phyloP scores from a whole-genome alignment of 2,113 vertebrate species.

The Antigone vipio region DNA sequence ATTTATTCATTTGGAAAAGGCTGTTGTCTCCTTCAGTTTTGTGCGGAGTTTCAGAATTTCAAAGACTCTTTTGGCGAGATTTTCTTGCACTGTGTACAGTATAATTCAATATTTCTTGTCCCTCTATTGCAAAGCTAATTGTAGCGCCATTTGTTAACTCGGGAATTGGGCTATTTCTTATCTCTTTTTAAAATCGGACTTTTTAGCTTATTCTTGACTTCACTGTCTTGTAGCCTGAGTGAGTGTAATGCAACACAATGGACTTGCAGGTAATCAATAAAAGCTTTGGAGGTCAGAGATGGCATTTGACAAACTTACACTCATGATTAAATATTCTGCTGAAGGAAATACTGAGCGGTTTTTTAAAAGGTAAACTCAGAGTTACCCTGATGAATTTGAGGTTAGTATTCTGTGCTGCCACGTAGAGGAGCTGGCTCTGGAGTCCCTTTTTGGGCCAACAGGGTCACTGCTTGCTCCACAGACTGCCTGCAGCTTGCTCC shows the following conservation, averaged over 20 bases:
- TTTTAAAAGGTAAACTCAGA: conserved; percentile 28
- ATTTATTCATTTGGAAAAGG: conserved; percentile 21
- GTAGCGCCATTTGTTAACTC: background rate
- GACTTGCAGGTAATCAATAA: conserved; percentile 64
- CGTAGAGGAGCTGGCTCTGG: background rate
- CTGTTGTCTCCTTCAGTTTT: background rate
- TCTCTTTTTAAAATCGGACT: conserved; percentile 5
- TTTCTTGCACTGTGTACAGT: background rate
- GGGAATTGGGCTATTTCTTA: conserved; percentile 20
- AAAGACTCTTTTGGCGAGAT: background rate
- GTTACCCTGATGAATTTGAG: conserved; percentile 3
- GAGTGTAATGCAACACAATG: conserved; percentile 64
- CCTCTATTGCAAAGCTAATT: background rate
- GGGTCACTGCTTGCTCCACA: background rate
- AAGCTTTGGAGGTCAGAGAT: conserved; percentile 67
- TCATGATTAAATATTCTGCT: conserved; percentile 64
- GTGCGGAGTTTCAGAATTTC: conserved; percentile 1
- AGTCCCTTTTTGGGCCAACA: background rate
- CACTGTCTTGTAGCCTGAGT: background rate
- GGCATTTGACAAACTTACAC: conserved; percentile 58
- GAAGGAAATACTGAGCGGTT: conserved; percentile 29
- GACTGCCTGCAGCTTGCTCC: background rate
- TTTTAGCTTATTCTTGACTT: conserved; percentile 56
- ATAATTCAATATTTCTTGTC: conserved; percentile 20
- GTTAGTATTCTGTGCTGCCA: background rate